A percentile compares a stretch with the other conserved stretches of the same genome.
Evolutionary conservation across 2,113 vertebrate genomes (phyloP).

Genomic region (Zeus faber): DNA sequence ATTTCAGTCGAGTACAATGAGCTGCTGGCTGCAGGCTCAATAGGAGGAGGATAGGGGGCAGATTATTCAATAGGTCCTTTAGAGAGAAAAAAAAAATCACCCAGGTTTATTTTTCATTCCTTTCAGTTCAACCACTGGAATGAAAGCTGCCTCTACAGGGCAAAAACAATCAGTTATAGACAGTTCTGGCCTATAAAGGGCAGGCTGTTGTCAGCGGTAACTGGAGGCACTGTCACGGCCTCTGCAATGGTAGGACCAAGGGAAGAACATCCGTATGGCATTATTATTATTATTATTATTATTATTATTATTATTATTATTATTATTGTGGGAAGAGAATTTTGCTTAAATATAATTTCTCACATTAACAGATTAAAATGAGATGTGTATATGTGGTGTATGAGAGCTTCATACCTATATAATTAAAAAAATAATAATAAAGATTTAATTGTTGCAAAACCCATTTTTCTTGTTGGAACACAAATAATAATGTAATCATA

Average conservation of each 20-base stretch:
- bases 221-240: not conserved
- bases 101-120: slow-evolving; percentile 16
- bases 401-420: too few relatives aligned
- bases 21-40: slow-evolving; percentile 13
- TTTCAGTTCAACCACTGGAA: slow-evolving; percentile 26
- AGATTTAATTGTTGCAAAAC: too few relatives aligned
- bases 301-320: too few relatives aligned
- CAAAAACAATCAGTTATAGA: slow-evolving; percentile 19
- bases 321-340: too few relatives aligned
- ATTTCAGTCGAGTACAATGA: slow-evolving; percentile 38
- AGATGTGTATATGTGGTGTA: too few relatives aligned
- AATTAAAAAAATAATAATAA: too few relatives aligned
- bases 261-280: slow-evolving; percentile 10
- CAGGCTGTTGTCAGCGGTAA: slow-evolving; percentile 15
- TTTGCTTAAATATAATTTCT: too few relatives aligned
- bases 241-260: slow-evolving; percentile 17
- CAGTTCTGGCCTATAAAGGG: slow-evolving; percentile 10
- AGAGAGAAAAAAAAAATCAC: slow-evolving; percentile 29
- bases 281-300: slow-evolving; percentile 20
- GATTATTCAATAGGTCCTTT: slow-evolving; percentile 9
- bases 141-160: slow-evolving; percentile 21
- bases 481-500: too few relatives aligned
- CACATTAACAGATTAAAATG: too few relatives aligned
- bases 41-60: slow-evolving; percentile 9
- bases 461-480: too few relatives aligned